Evolutionary conservation across 1,140 invertebrate genomes (phyloP).

Genomic region (Caerostris darwini): DNA sequence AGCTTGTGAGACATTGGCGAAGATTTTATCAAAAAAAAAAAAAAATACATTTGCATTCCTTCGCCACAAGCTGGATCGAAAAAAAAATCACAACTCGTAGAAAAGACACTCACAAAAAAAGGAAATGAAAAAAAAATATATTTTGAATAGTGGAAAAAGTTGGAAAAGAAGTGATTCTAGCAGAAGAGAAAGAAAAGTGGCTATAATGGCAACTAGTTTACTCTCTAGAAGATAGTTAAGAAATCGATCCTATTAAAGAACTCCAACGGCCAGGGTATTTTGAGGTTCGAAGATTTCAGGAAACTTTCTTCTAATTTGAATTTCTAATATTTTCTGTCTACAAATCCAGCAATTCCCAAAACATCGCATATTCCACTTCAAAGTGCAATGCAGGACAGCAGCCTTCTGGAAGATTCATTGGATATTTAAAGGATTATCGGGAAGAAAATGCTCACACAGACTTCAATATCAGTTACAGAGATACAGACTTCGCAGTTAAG

Average conservation of each 20-base stretch:
- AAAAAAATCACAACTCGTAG: neutral
- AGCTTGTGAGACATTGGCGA: neutral
- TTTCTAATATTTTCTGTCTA: neutral
- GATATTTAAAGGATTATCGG: too few species aligned
- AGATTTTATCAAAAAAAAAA: neutral
- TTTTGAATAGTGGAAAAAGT: neutral
- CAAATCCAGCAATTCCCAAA: neutral
- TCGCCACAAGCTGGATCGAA: neutral
- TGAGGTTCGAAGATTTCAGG: neutral
- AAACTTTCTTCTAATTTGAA: constrained; percentile 5
- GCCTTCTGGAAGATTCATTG: too few species aligned
- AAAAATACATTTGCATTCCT: neutral
- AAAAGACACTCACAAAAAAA: too few species aligned
- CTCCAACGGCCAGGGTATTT: neutral
- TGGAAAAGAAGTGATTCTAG: neutral
- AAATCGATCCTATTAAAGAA: constrained; percentile 22
- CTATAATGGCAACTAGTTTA: neutral
- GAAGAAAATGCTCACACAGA: too few species aligned
- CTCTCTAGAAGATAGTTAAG: neutral
- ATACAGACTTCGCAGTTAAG: too few species aligned
- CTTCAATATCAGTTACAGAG: too few species aligned
- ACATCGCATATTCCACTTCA: too few species aligned
- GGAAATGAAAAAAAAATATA: too few species aligned
- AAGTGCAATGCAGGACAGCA: too few species aligned
- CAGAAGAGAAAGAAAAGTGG: neutral